phyloP scores from a whole-genome alignment of 2,113 vertebrate species.

The Neogale vison region DNA sequence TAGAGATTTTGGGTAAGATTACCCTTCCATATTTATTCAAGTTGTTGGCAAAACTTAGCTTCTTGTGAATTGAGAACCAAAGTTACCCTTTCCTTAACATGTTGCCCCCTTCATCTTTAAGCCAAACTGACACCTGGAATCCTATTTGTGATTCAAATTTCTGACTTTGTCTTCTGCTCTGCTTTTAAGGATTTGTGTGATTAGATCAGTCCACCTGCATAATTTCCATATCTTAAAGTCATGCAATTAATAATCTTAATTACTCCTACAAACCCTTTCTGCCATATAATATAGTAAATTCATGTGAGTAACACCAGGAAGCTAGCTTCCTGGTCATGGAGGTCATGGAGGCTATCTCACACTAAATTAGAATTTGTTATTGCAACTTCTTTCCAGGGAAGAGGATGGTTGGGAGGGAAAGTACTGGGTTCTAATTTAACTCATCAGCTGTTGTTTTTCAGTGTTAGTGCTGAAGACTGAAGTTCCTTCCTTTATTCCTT shows the following conservation, averaged over 20 bases:
- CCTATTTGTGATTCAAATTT: background rate
- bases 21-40: background rate
- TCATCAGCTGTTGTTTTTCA: background rate
- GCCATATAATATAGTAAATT: background rate
- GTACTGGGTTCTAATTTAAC: background rate
- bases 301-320: background rate
- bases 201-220: background rate
- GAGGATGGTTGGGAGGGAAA: background rate
- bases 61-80: background rate
- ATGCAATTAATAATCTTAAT: background rate
- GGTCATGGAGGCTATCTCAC: background rate
- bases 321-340: too few relatives aligned
- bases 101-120: background rate
- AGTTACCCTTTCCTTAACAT: background rate
- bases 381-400: background rate
- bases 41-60: background rate
- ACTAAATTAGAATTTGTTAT: background rate
- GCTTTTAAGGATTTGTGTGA: background rate
- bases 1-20: background rate
- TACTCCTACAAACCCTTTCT: background rate
- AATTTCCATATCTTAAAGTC: background rate
- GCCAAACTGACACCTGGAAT: background rate
- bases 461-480: background rate
- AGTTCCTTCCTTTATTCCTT: background rate
- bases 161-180: background rate